Conservation (phyloP, 2,888 invertebrate species). For the Tholera decimalis region DNA sequence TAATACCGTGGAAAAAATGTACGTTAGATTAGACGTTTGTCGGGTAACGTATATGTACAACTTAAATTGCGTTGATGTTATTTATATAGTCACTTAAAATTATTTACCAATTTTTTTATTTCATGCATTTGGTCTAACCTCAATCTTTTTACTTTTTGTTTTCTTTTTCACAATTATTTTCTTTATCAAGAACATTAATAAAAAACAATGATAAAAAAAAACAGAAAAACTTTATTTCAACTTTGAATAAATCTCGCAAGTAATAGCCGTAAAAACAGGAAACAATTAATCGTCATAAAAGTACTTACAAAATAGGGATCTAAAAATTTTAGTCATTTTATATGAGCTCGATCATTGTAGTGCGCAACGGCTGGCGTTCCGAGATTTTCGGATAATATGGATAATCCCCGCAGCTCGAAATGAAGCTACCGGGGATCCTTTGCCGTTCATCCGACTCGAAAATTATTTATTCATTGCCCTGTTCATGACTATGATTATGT, state of each 20-base stretch:
- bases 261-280: constrained; percentile 56
- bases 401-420: constrained; percentile 85
- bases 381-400: constrained; percentile 89
- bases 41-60: accelerated
- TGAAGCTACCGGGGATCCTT: constrained; percentile 82
- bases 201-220: neutral
- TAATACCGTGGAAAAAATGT: neutral
- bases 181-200: too few species aligned
- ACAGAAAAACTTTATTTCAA: neutral
- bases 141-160: too few species aligned
- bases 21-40: neutral
- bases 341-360: constrained; percentile 82
- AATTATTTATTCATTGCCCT: constrained; percentile 86
- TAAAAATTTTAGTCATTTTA: constrained; percentile 83
- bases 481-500: constrained; percentile 78
- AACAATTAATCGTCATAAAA: constrained; percentile 78
- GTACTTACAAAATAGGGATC: constrained; percentile 78
- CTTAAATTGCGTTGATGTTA: too few species aligned
- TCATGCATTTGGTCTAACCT: too few species aligned
- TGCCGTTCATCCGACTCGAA: constrained; percentile 81
- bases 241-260: neutral
- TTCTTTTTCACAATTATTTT: too few species aligned
- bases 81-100: too few species aligned
- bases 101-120: too few species aligned
- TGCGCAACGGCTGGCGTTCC: constrained; percentile 78